Evolutionary conservation across 2,888 invertebrate species (phyloP).

Genomic region (Pterostichus madidus): DNA sequence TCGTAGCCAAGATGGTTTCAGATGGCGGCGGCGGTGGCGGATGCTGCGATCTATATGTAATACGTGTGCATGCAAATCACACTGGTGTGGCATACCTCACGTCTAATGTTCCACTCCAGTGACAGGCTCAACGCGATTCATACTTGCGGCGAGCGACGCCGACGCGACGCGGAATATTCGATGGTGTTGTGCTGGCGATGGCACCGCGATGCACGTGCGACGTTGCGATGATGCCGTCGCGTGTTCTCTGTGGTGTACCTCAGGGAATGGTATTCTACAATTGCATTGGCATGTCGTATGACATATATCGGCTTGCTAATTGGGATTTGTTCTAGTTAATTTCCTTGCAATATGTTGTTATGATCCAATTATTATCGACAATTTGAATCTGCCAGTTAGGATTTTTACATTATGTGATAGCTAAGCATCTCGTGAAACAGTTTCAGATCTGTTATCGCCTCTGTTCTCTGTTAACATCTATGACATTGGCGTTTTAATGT

Average conservation of each 20-base stretch:
- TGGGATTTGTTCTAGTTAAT: constrained; percentile 34
- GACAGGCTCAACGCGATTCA: constrained; percentile 51
- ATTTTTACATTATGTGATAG: no score
- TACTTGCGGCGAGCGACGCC: constrained; percentile 27
- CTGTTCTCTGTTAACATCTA: no score
- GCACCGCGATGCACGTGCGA: not conserved
- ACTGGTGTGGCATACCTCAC: constrained; percentile 44
- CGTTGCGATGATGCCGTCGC: no score
- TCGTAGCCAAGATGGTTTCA: not conserved
- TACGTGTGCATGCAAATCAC: constrained; percentile 61
- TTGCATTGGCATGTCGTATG: constrained; percentile 27
- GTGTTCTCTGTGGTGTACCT: constrained; percentile 13
- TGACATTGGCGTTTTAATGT: no score
- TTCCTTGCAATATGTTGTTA: constrained; percentile 19
- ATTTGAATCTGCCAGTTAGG: no score
- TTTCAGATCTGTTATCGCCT: no score
- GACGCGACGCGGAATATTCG: constrained; percentile 26
- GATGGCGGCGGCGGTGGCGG: no score
- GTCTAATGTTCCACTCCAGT: constrained; percentile 60
- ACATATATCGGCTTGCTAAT: constrained; percentile 26
- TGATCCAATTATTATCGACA: not conserved
- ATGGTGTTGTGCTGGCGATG: not conserved
- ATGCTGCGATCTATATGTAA: constrained; percentile 57
- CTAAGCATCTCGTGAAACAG: no score
- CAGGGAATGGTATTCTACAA: not conserved